Percentiles rank a stretch among this genome's conserved stretches.
phyloP scores from a whole-genome alignment of 2,797 vertebrate genomes.

The Melanotaenia boesemani region DNA sequence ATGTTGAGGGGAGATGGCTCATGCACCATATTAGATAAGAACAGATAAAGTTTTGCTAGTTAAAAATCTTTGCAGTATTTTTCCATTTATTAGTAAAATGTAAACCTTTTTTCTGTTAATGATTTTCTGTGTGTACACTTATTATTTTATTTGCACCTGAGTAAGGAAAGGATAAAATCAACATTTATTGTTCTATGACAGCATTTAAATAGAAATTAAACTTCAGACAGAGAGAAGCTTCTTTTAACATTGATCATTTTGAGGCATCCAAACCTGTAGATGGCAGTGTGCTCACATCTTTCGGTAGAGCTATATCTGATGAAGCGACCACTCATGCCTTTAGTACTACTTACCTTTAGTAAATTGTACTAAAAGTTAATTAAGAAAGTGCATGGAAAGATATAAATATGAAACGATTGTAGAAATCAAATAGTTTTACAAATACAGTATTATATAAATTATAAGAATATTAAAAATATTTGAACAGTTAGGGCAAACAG shows the following conservation, averaged over 20 bases:
- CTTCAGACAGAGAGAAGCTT: background rate
- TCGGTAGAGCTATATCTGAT: background rate
- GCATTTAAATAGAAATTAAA: background rate
- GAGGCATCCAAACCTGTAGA: slow-evolving; percentile 9
- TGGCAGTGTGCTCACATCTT: slow-evolving; percentile 30
- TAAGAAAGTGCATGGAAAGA: background rate
- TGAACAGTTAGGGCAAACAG: background rate
- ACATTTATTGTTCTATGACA: background rate
- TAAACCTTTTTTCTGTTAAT: background rate
- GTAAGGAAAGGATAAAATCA: background rate
- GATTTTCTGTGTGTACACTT: background rate
- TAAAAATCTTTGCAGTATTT: background rate
- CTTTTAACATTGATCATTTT: background rate
- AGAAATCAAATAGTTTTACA: background rate
- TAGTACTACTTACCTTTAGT: background rate
- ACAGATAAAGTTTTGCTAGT: background rate
- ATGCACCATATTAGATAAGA: background rate
- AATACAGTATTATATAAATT: background rate
- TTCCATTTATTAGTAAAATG: background rate
- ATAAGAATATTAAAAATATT: background rate
- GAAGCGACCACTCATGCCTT: background rate
- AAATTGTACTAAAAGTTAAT: background rate
- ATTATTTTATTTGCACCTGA: background rate
- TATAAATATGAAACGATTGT: background rate
- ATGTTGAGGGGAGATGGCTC: background rate